Base-by-base conservation (phyloP, 2,888 invertebrate species). In the Ophion obscuratus region DNA sequence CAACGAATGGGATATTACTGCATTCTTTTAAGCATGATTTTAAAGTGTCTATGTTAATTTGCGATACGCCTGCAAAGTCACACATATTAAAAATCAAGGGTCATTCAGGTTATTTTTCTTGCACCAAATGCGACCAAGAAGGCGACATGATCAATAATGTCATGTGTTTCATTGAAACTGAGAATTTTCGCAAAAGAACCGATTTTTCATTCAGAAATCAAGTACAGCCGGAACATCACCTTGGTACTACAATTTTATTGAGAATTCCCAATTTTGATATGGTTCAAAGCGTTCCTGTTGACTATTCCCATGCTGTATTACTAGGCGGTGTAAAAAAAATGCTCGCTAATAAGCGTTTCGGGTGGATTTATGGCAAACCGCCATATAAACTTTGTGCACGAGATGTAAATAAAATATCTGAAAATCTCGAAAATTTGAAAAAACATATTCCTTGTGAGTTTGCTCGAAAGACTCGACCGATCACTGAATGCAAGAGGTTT, bases 191-290 rank as follows among this genome's bases (percentile, higher is more conserved):
- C 61, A 74, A 66, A 17, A 81, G 88, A 79, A 88, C 87, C 20
- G 81, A 89, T 71, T 47, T 75, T 67, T 79, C 79, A 10, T 89
- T 90, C 75, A 62, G 81, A 62, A 68, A 83, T 73, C 71, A 83
- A 81, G 62, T 47, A 31, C 81, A 91, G 71, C 57, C 57, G 61
- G 81, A 89, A 59, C 87, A 89, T 87, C 88, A 90, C 68, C 85
- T 74, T 61, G 87, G 83, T 14, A 77, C 64, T 20, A 86, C 86
- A 66, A 74, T 87, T 79, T 76, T 90, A 47, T 83, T 84, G 81
- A 84, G 83, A 57, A 84, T 90, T 70, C 89, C 88, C 31, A 80
- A 84, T 36, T 88, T 91, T 71, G 78, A 89, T 85, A 88, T 91
- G 83, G 81, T 90, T 20, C 73, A 79, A 73, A 80, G 86, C 70